Evolutionary conservation across 2,113 vertebrate species (phyloP), one percentile per base, ranked within the genome.

Genomic region (Rhizomys pruinosus): DNA sequence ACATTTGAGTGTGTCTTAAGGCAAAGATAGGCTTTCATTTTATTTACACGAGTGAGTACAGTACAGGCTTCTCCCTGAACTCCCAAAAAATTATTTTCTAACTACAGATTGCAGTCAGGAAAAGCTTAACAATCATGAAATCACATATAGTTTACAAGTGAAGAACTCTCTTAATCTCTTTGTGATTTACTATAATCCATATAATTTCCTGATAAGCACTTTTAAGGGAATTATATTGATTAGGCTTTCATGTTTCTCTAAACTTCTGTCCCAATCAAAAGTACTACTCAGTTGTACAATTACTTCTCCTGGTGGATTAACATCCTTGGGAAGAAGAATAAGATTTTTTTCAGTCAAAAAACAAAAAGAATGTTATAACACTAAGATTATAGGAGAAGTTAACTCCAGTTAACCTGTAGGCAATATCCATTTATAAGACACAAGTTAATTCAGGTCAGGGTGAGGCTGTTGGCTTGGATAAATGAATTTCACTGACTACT

Each of bases 191-290:
- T 63, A 12, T 82, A 66, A 27, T 66, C 55, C 57, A 44, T 82
- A 44, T 23, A 10, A 47, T 92, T 79, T 89, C 84, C 25, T 91
- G 34, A 87, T 68, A 63, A 68, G 32, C 59, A 71, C 34, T 84
- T 87, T 74, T 72, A 93, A 89, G 59, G 72, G 39, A 27, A 74
- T 59, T 61, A 63, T 90, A 68, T 34, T 66, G 72, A 63, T 84
- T 80, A 89, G 42, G 2, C 47, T 89, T 94, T 82, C 79, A 10
- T 89, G 79, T 79, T 89, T 93, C 37, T 89, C n/a, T 90, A 64
- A 39, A 61, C 42, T 85, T 94, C n/a, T 77, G 17, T 11, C 9
- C 39, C 52, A 85, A 81, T 63, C 13, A 76, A 90, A 93, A 87
- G 55, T 37, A 92, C 61, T 73, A 23, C 17, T 69, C 12, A 79